These are phyloP conservation scores for Dione vanillae DNA, from an alignment of 2,888 invertebrate species.

Conservation along the genomic window DNA sequence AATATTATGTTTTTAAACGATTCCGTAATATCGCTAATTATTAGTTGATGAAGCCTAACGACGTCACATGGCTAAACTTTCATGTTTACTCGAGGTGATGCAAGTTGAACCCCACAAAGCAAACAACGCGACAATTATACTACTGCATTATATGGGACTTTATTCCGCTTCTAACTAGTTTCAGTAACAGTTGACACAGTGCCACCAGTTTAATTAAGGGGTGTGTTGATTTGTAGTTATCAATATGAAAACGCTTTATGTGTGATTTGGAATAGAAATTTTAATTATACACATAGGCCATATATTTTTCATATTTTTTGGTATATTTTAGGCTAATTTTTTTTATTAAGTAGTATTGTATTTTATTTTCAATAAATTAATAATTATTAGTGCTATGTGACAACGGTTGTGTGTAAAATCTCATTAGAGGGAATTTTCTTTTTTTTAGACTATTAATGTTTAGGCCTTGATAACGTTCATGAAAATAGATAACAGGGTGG, in stretches of 20 bases:
- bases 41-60: conserved; percentile 22
- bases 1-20: not conserved
- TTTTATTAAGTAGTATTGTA: no score
- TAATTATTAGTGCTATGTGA: no score
- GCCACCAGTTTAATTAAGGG: conserved; percentile 77
- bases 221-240: conserved; percentile 74
- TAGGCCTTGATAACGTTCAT: no score
- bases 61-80: conserved; percentile 30
- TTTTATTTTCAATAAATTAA: no score
- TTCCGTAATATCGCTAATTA: conserved; percentile 2
- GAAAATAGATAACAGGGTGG: no score
- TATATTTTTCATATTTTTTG: no score
- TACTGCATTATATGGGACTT: conserved; percentile 70
- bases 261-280: conserved; percentile 55
- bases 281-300: no score
- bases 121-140: conserved; percentile 61
- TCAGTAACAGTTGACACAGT: conserved; percentile 74
- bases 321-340: no score
- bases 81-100: conserved; percentile 33
- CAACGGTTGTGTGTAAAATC: no score
- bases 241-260: conserved; percentile 60
- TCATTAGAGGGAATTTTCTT: no score
- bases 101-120: conserved; percentile 51
- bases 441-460: no score
- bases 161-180: conserved; percentile 58